Percentiles rank a stretch among this genome's conserved stretches.
Evolutionary conservation across 2,113 vertebrate species (phyloP).

Genomic region (Eulacestoma nigropectus): DNA sequence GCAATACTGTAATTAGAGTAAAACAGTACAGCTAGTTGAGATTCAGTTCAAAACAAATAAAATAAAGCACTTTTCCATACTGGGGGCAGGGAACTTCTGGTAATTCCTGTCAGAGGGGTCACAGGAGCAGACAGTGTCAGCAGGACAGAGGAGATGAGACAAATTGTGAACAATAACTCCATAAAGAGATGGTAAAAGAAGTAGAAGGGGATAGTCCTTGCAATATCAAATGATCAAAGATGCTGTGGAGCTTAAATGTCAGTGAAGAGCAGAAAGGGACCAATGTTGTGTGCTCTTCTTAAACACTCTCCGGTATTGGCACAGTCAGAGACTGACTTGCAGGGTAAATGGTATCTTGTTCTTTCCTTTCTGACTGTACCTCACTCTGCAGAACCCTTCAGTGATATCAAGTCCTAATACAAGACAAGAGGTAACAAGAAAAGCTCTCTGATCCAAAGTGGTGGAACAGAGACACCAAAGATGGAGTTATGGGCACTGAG

Average conservation of each 20-base stretch:
- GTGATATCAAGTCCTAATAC: not conserved
- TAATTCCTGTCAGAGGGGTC: not conserved
- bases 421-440: not conserved
- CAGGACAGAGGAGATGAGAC: not conserved
- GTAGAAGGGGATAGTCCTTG: not conserved
- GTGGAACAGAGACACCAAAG: not conserved
- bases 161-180: not conserved
- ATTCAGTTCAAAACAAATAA: not conserved
- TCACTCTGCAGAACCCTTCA: not conserved
- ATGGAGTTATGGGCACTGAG: not conserved
- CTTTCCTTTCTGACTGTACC: not conserved
- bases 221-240: not conserved
- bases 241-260: not conserved
- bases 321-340: not conserved
- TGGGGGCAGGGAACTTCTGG: not conserved
- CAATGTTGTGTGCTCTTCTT: not conserved
- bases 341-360: fast-evolving
- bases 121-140: not conserved
- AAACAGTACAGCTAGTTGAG: not conserved
- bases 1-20: not conserved
- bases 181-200: not conserved
- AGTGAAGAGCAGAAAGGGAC: not conserved
- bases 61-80: not conserved
- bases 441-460: not conserved
- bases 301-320: not conserved